Evolutionary conservation across 1,140 invertebrate genomes (phyloP), one percentile per base, ranked within the genome.

Genomic region (Cherax quadricarinatus): DNA sequence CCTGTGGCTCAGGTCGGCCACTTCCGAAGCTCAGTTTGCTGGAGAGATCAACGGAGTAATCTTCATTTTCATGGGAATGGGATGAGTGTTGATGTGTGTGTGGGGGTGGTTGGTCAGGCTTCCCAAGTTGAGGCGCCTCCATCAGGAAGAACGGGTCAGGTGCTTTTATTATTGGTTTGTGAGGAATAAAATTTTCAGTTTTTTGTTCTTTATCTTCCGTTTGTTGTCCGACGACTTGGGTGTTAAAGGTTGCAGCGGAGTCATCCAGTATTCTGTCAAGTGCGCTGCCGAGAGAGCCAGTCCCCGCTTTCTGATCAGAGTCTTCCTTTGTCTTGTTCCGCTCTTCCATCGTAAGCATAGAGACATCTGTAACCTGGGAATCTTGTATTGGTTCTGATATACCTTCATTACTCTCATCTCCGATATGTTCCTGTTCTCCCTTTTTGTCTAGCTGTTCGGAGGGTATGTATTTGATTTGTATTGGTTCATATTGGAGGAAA

Each of bases 401-500:
- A 24, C 30, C 24, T 7, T 30, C 70, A 21, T 49, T 49, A 24
- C 53, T 7, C 4, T 60, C 24, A 16, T 53, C 80, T 41, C 30
- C 30, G 14, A 12, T 49, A 21, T 60, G 51, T 21, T 83, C 81
- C 24, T 78, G 9, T n/a, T 75, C 70, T 21, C 12, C 51, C 10
- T 86, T 48, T 30, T 24, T 18, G 12, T 80, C 24, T 21, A 21
- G n/a, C 87, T 41, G 9, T 21, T 85, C 70, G 12, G 49, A 60
- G 5, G 90, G 66, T 48, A 93, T 85, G 86, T 93, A 93, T 49
- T 93, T 93, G 24, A 93, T 80, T 53, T 93, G 83, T 10, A 93
- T 91, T 9, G 93, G 93, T 49, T 93, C 93, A 41, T 93, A 92
- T 70, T 92, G 88, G 10, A 93, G 84, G 89, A 80, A 93, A 3